Evolutionary conservation across 2,113 vertebrate species (phyloP).

Genomic region (Pipra filicauda): DNA sequence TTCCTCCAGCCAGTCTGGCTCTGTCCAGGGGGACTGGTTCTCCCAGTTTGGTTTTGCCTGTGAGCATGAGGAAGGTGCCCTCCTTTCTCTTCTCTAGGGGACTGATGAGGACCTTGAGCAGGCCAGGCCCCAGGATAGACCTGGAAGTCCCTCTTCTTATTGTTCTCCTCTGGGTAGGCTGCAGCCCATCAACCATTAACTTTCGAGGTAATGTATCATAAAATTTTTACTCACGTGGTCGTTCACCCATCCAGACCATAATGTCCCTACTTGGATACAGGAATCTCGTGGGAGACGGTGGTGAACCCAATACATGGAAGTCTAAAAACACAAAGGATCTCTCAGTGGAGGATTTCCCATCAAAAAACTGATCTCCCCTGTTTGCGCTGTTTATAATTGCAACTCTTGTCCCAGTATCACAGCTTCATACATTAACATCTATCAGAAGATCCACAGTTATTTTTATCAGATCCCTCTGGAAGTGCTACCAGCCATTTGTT

Average conservation of each 20-base stretch:
- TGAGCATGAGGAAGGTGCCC: accelerated
- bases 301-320: neutral
- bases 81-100: neutral
- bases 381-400: neutral
- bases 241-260: neutral
- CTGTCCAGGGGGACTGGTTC: neutral
- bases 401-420: neutral
- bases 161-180: neutral
- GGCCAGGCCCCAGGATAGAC: neutral
- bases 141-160: neutral
- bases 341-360: neutral
- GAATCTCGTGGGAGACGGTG: neutral
- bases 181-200: neutral
- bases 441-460: neutral
- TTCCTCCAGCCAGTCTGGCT: neutral
- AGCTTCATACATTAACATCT: neutral
- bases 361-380: neutral
- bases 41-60: neutral
- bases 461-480: neutral
- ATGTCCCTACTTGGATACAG: neutral
- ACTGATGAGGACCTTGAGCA: neutral
- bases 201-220: neutral
- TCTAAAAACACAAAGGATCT: neutral
- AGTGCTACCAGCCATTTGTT: neutral
- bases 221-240: neutral